A percentile compares a stretch with the other conserved stretches of the same genome.
These are phyloP conservation scores for Bradysia coprophila DNA, from an alignment of 1,140 invertebrate species.

Conservation along the genomic window DNA sequence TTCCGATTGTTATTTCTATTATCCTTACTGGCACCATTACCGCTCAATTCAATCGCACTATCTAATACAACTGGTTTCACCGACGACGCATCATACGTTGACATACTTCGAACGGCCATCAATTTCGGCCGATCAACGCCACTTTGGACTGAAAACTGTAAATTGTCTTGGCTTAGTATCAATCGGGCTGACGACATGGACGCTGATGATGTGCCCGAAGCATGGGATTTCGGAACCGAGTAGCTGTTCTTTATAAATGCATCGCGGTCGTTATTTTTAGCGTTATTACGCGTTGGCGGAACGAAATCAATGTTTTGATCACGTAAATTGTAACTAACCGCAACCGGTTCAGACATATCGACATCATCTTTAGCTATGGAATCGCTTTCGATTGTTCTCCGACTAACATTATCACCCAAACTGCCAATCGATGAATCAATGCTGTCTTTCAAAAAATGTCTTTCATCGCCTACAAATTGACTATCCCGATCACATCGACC, in stretches of 20 bases:
- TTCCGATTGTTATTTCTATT: constrained; percentile 2
- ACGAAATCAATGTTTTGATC: constrained; percentile 6
- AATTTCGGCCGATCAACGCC: not conserved
- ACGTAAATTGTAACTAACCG: constrained; percentile 5
- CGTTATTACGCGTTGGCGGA: not conserved
- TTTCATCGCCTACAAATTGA: not conserved
- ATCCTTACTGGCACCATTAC: constrained; percentile 1
- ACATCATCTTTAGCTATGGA: not conserved
- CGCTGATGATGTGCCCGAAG: not conserved
- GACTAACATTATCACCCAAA: not conserved
- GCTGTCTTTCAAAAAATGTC: constrained; percentile 4
- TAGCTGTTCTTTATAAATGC: not conserved
- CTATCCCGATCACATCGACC: constrained; percentile 2
- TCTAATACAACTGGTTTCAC: not conserved
- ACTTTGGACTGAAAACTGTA: not conserved
- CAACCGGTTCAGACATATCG: not conserved
- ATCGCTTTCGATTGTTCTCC: not conserved
- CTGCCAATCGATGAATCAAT: constrained; percentile 5
- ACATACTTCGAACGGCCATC: constrained; percentile 4
- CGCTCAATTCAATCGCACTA: not conserved
- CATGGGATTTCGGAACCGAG: not conserved
- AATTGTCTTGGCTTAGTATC: constrained; percentile 1
- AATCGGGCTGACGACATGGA: not conserved
- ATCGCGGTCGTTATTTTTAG: not conserved
- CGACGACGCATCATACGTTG: not conserved